Evolutionary conservation across 2,797 vertebrate species (phyloP).

Genomic region (Hemitrygon akajei): DNA sequence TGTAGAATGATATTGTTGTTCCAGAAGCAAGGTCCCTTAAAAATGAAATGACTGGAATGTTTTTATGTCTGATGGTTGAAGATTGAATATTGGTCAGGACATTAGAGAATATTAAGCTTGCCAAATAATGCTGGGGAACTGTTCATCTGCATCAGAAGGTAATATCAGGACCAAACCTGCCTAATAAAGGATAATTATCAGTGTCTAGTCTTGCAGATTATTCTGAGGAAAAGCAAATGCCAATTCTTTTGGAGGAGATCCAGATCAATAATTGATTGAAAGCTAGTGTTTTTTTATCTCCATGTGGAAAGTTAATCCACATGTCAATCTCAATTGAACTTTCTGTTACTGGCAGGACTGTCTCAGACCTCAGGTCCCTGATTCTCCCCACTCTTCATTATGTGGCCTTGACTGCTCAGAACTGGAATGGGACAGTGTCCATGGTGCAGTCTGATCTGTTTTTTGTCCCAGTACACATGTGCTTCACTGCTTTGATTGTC

Average conservation of each 20-base stretch:
- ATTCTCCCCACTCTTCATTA: not conserved
- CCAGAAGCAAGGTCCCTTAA: not conserved
- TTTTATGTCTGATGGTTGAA: not conserved
- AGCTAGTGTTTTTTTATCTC: not conserved
- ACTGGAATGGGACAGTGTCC: not conserved
- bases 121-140: not conserved
- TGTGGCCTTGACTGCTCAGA: not conserved
- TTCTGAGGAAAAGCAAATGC: too few relatives aligned
- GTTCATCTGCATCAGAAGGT: not conserved
- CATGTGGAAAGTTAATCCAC: not conserved
- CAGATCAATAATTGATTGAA: too few relatives aligned
- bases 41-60: not conserved
- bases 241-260: too few relatives aligned
- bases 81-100: not conserved
- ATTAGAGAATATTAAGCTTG: not conserved
- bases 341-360: not conserved
- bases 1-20: not conserved
- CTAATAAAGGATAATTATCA: too few relatives aligned
- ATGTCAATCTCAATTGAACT: not conserved
- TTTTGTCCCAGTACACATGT: not conserved
- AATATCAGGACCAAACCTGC: not conserved
- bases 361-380: not conserved
- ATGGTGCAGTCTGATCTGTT: not conserved
- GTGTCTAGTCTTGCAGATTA: too few relatives aligned
- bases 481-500: not conserved